A percentile compares a stretch with the other conserved stretches of the same genome.
Evolutionary conservation across 2,797 vertebrate genomes (phyloP).

Genomic region (Sebastes kiyomatsui): DNA sequence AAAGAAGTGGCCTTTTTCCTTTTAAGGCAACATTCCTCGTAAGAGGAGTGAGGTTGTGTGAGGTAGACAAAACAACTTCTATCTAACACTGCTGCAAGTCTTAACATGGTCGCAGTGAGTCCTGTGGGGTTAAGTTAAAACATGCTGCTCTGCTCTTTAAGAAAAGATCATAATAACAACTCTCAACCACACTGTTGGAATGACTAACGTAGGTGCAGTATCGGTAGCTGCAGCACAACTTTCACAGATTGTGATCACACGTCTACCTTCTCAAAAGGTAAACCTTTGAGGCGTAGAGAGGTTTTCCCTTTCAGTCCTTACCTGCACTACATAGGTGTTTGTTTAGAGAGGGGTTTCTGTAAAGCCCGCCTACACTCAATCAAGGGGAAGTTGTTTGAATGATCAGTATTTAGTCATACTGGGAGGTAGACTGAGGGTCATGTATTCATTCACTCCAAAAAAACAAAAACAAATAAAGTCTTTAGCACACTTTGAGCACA

Average conservation of each 20-base stretch:
- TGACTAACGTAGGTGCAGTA: background rate
- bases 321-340: background rate
- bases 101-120: slow-evolving; percentile 48
- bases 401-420: background rate
- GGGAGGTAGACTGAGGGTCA: background rate
- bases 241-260: background rate
- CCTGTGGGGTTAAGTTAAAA: slow-evolving; percentile 8
- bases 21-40: slow-evolving; percentile 43
- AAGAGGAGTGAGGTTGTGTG: slow-evolving; percentile 1
- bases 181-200: background rate
- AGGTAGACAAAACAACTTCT: background rate
- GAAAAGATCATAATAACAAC: background rate
- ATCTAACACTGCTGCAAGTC: slow-evolving; percentile 64
- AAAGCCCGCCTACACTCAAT: background rate
- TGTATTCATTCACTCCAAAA: background rate
- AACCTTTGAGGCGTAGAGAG: background rate
- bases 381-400: background rate
- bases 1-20: background rate
- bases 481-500: background rate
- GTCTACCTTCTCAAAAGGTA: background rate
- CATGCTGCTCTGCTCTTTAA: background rate
- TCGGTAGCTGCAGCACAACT: background rate
- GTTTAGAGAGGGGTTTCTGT: background rate
- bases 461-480: background rate
- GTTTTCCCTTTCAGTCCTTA: background rate